These are phyloP conservation scores for Scytalopus superciliaris DNA, from an alignment of 2,113 vertebrate species.

Conservation along the genomic window DNA sequence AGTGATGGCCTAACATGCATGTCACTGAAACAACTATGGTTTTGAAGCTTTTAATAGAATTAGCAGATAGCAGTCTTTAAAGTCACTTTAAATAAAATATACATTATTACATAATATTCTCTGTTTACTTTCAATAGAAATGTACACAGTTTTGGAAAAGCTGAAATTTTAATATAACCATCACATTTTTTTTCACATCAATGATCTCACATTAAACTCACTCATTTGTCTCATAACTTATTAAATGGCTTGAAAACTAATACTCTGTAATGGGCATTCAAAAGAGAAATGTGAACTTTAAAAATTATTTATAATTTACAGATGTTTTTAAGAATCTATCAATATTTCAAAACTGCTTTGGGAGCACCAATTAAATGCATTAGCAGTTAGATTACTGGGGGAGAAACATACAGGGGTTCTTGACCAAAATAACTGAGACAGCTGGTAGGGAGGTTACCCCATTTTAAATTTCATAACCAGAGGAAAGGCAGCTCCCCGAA, in stretches of 20 bases:
- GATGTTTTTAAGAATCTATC: conserved; percentile 72
- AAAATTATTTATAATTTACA: conserved; percentile 79
- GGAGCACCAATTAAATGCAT: conserved; percentile 70
- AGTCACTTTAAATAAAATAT: conserved; percentile 37
- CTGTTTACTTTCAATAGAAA: conserved; percentile 40
- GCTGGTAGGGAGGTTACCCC: neutral
- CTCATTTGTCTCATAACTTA: conserved; percentile 72
- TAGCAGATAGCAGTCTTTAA: neutral
- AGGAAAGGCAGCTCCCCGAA: conserved; percentile 25
- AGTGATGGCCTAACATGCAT: neutral
- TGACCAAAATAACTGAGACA: conserved; percentile 45
- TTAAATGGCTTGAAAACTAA: conserved; percentile 77
- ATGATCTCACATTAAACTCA: conserved; percentile 54
- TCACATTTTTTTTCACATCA: conserved; percentile 51
- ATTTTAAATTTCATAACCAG: conserved; percentile 1
- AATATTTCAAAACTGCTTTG: conserved; percentile 71
- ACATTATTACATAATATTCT: neutral
- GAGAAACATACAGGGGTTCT: conserved; percentile 14
- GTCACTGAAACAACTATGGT: neutral
- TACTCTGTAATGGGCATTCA: conserved; percentile 71
- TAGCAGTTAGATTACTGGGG: conserved; percentile 59
- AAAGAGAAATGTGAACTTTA: conserved; percentile 76
- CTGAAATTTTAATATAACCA: conserved; percentile 49
- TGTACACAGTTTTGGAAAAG: conserved; percentile 41
- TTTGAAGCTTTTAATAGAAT: neutral